phyloP scores from a whole-genome alignment of 2,113 vertebrate genomes.

The Anthoscopus minutus region DNA sequence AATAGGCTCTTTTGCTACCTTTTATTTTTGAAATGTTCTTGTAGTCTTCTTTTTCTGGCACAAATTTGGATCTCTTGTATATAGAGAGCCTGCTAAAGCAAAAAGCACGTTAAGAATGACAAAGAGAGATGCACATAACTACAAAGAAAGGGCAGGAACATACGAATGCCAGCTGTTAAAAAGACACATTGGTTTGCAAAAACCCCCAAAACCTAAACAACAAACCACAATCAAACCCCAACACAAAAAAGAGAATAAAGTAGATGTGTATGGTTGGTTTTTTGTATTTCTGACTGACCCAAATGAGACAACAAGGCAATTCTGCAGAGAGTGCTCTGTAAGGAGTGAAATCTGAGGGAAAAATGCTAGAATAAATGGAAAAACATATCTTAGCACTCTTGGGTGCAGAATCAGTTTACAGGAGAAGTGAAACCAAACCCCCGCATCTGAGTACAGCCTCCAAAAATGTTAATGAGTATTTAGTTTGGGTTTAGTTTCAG shows the following conservation, averaged over 20 bases:
- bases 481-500: conserved; percentile 9
- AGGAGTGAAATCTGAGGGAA: not conserved
- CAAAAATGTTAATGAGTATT: not conserved
- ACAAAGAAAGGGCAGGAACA: not conserved
- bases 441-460: not conserved
- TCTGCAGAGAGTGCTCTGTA: not conserved
- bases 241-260: not conserved
- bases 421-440: not conserved
- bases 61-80: not conserved
- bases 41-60: not conserved
- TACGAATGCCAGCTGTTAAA: not conserved
- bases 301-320: not conserved
- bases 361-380: not conserved
- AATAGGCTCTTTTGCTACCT: not conserved
- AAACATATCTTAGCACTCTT: not conserved
- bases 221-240: not conserved
- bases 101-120: not conserved
- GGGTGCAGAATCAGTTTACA: not conserved
- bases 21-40: not conserved
- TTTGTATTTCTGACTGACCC: not conserved
- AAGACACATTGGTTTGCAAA: not conserved
- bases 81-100: not conserved
- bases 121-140: not conserved
- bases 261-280: not conserved
- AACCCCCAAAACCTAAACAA: not conserved